Conservation (phyloP, 2,888 invertebrate genomes). For the Eupithecia exiguata region DNA sequence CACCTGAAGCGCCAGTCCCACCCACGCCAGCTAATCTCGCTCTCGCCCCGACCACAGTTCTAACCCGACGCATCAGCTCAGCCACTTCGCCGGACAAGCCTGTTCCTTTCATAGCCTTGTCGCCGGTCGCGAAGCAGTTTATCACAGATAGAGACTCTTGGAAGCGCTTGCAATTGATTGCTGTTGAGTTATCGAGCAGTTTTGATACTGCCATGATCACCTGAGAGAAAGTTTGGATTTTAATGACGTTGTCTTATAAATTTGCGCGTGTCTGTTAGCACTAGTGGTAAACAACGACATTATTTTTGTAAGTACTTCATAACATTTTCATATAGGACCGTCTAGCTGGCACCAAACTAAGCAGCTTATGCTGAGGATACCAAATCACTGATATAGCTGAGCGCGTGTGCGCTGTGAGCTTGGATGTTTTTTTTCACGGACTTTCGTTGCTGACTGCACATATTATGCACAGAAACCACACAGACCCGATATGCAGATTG, state of each 20-base stretch:
- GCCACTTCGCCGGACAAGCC: slow-evolving; percentile 95
- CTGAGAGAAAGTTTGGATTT: slow-evolving; percentile 65
- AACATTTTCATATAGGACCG: too few relatives aligned
- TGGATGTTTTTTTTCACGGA: too few relatives aligned
- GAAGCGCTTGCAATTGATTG: slow-evolving; percentile 95
- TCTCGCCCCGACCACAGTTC: slow-evolving; percentile 97
- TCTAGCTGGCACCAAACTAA: too few relatives aligned
- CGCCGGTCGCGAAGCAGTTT: slow-evolving; percentile 96
- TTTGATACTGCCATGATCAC: slow-evolving; percentile 98
- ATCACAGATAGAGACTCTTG: slow-evolving; percentile 96
- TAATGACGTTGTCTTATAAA: background rate
- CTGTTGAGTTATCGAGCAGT: slow-evolving; percentile 95
- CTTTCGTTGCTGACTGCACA: too few relatives aligned
- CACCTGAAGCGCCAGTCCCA: slow-evolving; percentile 48
- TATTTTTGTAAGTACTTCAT: too few relatives aligned
- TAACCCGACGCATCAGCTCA: slow-evolving; percentile 95
- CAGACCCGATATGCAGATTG: too few relatives aligned
- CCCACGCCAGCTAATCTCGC: slow-evolving; percentile 95
- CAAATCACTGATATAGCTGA: too few relatives aligned
- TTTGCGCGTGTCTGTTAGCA: background rate
- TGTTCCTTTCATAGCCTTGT: slow-evolving; percentile 95
- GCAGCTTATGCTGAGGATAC: too few relatives aligned
- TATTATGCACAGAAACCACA: too few relatives aligned
- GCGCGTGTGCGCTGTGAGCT: too few relatives aligned
- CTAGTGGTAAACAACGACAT: background rate